Base-by-base conservation (phyloP, 2,888 invertebrate genomes). In the Amblyjoppa fuscipennis region DNA sequence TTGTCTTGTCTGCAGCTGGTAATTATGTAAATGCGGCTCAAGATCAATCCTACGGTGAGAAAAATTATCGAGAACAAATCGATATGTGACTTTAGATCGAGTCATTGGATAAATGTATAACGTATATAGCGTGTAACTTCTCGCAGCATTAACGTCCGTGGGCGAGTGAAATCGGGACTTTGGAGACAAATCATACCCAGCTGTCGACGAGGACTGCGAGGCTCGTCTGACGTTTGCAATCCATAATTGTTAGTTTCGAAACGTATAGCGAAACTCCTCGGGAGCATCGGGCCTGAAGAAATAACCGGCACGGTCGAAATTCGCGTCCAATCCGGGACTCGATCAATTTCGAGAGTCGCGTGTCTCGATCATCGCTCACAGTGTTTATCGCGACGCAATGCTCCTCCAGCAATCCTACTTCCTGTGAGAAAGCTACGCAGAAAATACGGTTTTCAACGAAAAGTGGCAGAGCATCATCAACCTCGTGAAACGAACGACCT, bases 401-500 rank as follows among this genome's bases (percentile, higher is more conserved):
- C 28, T 59, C 59, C 4, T 20, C 20, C 25, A 28, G 13, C 25
- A 9, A 59, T 59, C 0, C 59, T 28, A 59, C 59, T 59, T 59
- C 59, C 59, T 59, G 28, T 59, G 59, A 59, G 59, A 59, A 59
- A 59, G 59, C 59, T 59, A 28, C 25, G 11, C 20, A 25, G 20
- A 20, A 20, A 20, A 56, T 28, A 20, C 53, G 28, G 28, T 28
- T 11, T 25, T 59, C 59, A 25, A 25, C 59, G 59, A 59, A 59
- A 59, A 59, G 28, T 28, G 59, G 9, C 56, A 20, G 59, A 20
- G 59, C 20, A 25, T 25, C 56, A 56, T 11, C 9, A 56, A 20
- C 56, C 20, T 56, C 56, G 56, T 56, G 56, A 56, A 56, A 56
- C 25, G 56, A 56, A 56, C 56, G 56, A 59, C 56, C 56, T 28